Evolutionary conservation across 2,797 vertebrate species (phyloP), one percentile per base, ranked within the genome.

Genomic region (Capromys pilorides): DNA sequence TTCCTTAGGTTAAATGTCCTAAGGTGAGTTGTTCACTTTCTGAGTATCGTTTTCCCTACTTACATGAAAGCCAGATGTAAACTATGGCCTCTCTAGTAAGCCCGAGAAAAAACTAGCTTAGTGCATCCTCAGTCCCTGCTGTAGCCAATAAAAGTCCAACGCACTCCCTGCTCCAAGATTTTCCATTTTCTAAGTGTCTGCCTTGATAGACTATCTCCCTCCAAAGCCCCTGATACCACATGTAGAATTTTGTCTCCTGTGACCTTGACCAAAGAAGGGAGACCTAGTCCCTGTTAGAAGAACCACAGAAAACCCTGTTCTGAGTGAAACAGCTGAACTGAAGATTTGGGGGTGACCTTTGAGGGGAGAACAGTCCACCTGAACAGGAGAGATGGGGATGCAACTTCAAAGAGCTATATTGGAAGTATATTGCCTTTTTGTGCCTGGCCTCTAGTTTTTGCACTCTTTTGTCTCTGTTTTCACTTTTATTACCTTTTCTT

Each of bases 1-100:
- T 10, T 80, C 62, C 49, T 14, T 45, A 6, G 45, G 45, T 5
- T 33, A 36, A 54, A 71, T 41, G 11, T 61, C 41, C n/a, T 79
- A 61, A 73, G 86, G n/a, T 31, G 51, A 66, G 49, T 66, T 75
- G 33, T 86, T 83, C 41, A 49, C 22, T 67, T 92, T 88, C 64
- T 62, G n/a, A 24, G 9, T 54, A 9, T 90, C 64, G 5, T 64
- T 94, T 78, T 80, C 39, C 61, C 45, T 41, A 82, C 18, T 22
- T 36, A 33, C 6, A 21, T 71, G 49, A 93, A 73, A 18, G 41
- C 64, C 57, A 78, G 80, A 39, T 82, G 83, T 39, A 16, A 45
- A 33, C 3, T 61, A 31, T 66, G 36, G 36, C 57, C 66, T 90
- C 10, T 82, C 16, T 64, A 71, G 90, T n/a, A 49, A 73, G 28